Conservation (phyloP, 2,113 vertebrate species). For the Aptenodytes patagonicus region DNA sequence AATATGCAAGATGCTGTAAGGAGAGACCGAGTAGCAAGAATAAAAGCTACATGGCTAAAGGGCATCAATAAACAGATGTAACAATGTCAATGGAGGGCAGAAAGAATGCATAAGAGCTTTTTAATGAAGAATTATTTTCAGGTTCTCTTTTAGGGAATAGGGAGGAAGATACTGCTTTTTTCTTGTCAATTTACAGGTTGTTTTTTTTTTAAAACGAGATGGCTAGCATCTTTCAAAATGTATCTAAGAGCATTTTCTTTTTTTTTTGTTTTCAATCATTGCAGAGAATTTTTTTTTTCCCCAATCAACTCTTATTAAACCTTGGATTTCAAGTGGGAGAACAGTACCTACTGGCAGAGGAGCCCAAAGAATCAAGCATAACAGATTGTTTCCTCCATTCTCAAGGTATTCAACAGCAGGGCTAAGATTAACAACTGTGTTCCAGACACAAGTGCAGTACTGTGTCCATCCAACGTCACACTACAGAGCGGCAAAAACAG, state of each 20-base stretch:
- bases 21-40: not conserved
- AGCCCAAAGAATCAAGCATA: not conserved
- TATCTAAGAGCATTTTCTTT: not conserved
- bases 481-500: not conserved
- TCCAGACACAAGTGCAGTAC: not conserved
- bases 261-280: not conserved
- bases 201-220: not conserved
- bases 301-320: not conserved
- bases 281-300: not conserved
- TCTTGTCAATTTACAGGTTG: not conserved
- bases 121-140: not conserved
- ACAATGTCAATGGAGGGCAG: not conserved
- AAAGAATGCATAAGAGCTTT: not conserved
- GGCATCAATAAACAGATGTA: not conserved
- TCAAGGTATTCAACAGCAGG: not conserved
- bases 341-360: not conserved
- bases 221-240: not conserved
- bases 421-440: not conserved
- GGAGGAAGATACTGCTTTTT: not conserved
- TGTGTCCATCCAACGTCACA: not conserved
- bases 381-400: not conserved
- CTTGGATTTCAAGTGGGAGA: not conserved
- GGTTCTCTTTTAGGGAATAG: not conserved
- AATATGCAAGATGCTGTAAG: not conserved
- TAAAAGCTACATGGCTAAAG: not conserved